These are phyloP conservation scores for Thamnophis elegans DNA, from an alignment of 2,797 vertebrate genomes.

Conservation along the genomic window DNA sequence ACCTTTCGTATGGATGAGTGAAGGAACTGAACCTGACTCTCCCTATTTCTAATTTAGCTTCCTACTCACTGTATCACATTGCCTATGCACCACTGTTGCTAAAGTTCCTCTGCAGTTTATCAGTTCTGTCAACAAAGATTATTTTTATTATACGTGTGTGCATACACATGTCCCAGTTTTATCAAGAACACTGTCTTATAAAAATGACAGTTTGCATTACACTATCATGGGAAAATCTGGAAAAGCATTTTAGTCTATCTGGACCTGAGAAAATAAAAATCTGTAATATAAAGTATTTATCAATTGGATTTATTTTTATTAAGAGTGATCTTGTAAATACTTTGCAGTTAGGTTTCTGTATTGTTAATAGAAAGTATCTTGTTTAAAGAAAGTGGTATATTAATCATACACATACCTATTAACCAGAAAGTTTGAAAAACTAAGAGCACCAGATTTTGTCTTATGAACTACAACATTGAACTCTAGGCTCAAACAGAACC, in stretches of 20 bases:
- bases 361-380: not conserved
- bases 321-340: not conserved
- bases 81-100: not conserved
- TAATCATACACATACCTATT: not conserved
- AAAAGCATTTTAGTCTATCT: not conserved
- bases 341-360: not conserved
- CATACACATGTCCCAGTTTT: not conserved
- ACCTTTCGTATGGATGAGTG: not conserved
- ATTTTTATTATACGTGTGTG: not conserved
- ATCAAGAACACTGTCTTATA: not conserved
- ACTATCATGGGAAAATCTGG: not conserved
- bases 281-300: not conserved
- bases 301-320: not conserved
- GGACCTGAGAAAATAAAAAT: not conserved
- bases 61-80: not conserved
- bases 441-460: not conserved
- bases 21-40: not conserved
- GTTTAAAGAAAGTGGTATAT: not conserved
- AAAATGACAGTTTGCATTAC: not conserved
- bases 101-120: not conserved
- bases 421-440: not conserved
- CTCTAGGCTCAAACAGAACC: not conserved
- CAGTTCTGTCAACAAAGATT: not conserved
- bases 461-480: not conserved
- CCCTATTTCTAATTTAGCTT: not conserved